phyloP scores from a whole-genome alignment of 2,888 invertebrate species.

The Allophyes oxyacanthae region DNA sequence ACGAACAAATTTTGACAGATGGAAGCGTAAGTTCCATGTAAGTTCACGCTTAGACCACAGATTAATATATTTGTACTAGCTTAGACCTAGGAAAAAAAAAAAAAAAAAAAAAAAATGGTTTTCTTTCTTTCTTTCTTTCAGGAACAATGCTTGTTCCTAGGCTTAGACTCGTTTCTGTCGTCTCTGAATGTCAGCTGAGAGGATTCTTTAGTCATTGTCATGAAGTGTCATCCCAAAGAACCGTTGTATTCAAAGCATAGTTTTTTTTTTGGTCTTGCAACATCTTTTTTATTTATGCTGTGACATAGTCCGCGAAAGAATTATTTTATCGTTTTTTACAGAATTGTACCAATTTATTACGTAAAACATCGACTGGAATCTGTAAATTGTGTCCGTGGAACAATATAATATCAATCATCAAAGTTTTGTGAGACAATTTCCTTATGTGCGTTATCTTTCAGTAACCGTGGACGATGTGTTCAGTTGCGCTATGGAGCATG shows the following conservation, averaged over 20 bases:
- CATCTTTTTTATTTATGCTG: slow-evolving; percentile 66
- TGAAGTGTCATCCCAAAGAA: slow-evolving; percentile 24
- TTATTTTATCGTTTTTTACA: slow-evolving; percentile 43
- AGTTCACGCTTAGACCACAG: too few relatives aligned
- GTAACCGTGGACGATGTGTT: slow-evolving; percentile 66
- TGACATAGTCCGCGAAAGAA: slow-evolving; percentile 57
- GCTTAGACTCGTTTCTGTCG: too few relatives aligned
- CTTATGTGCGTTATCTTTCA: slow-evolving; percentile 49
- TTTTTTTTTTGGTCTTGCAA: slow-evolving; percentile 61
- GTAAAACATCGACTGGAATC: slow-evolving; percentile 26
- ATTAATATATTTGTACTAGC: too few relatives aligned
- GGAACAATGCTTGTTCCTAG: too few relatives aligned
- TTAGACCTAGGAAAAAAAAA: too few relatives aligned
- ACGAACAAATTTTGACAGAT: too few relatives aligned
- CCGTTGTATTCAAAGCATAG: slow-evolving; percentile 70
- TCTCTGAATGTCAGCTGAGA: too few relatives aligned
- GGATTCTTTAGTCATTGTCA: too few relatives aligned
- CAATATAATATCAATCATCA: slow-evolving; percentile 28
- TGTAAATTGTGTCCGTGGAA: slow-evolving; percentile 31
- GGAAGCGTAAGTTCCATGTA: too few relatives aligned
- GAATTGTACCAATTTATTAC: slow-evolving; percentile 33
- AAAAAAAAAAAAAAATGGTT: too few relatives aligned
- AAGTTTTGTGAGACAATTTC: slow-evolving; percentile 35
- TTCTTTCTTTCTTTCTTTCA: too few relatives aligned
- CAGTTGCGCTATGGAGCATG: slow-evolving; percentile 73